Conservation (phyloP, 1,140 invertebrate species). For the Solen grandis region DNA sequence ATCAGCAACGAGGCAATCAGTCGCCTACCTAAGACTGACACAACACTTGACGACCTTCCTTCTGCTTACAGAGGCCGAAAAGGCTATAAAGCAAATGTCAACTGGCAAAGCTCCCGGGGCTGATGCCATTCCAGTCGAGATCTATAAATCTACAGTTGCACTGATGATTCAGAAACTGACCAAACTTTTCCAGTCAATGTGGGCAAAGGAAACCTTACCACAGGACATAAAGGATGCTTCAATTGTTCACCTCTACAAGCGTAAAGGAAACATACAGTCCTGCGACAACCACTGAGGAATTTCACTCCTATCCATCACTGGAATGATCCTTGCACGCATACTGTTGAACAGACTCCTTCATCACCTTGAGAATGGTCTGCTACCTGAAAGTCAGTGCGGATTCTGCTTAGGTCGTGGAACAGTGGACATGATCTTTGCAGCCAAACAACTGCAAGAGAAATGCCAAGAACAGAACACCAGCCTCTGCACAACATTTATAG, state of each 20-base stretch:
- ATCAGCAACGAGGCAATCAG: slow-evolving; percentile 48
- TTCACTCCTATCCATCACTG: slow-evolving; percentile 53
- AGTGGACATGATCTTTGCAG: slow-evolving; percentile 61
- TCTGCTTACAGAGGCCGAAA: slow-evolving; percentile 4
- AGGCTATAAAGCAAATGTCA: slow-evolving; percentile 43
- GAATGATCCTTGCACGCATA: slow-evolving; percentile 50
- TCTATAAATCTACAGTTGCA: slow-evolving; percentile 40
- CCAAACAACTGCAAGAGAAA: slow-evolving; percentile 60
- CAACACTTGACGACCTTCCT: not conserved
- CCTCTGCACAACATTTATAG: slow-evolving; percentile 57
- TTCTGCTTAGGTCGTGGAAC: slow-evolving; percentile 50
- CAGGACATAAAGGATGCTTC: slow-evolving; percentile 55
- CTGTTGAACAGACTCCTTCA: slow-evolving; percentile 53
- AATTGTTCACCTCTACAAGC: slow-evolving; percentile 62
- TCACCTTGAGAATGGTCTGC: slow-evolving; percentile 22
- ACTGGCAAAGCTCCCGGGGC: slow-evolving; percentile 44
- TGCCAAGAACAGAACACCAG: slow-evolving; percentile 58
- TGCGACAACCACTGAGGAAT: slow-evolving; percentile 57
- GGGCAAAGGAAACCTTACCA: slow-evolving; percentile 17
- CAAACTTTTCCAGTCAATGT: slow-evolving; percentile 42
- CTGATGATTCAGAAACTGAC: slow-evolving; percentile 13
- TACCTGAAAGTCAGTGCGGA: slow-evolving; percentile 60
- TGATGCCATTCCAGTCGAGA: slow-evolving; percentile 51
- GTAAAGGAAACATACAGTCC: slow-evolving; percentile 25
- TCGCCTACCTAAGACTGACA: slow-evolving; percentile 42